Evolutionary conservation across 1,140 invertebrate species (phyloP).

Genomic region (Diprion similis): DNA sequence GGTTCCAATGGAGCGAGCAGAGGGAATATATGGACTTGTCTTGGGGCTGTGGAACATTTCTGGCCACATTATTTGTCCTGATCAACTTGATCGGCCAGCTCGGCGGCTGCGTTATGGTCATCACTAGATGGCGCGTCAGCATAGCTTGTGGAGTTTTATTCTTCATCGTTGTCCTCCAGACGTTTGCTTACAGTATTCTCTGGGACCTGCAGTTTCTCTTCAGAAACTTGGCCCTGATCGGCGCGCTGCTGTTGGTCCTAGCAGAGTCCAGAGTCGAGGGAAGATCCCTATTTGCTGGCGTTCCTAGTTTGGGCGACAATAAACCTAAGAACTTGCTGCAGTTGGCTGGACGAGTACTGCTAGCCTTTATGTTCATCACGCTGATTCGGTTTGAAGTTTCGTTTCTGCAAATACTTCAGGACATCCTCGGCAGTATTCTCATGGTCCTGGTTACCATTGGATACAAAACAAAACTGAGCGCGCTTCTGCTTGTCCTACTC

Average conservation of each 20-base stretch:
- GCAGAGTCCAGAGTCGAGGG: conserved; percentile 94
- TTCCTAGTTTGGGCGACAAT: conserved; percentile 95
- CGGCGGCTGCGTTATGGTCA: conserved; percentile 94
- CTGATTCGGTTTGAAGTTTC: conserved; percentile 92
- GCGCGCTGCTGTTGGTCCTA: conserved; percentile 91
- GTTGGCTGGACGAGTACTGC: conserved; percentile 90
- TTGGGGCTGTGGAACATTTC: conserved; percentile 95
- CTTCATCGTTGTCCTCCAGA: conserved; percentile 95
- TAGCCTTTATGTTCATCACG: conserved; percentile 99
- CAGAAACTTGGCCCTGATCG: conserved; percentile 95
- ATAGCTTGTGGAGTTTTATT: conserved; percentile 95
- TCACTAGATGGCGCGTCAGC: conserved; percentile 90
- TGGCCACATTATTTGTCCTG: conserved; percentile 91
- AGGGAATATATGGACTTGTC: conserved; percentile 97
- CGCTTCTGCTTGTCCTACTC: conserved; percentile 91
- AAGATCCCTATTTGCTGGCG: conserved; percentile 95
- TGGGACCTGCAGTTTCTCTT: conserved; percentile 98
- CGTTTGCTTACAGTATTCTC: conserved; percentile 96
- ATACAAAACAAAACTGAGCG: conserved; percentile 98
- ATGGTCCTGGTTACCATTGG: conserved; percentile 97
- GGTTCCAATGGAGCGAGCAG: conserved; percentile 98
- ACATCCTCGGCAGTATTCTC: conserved; percentile 90
- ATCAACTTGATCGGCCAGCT: conserved; percentile 96
- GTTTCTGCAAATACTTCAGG: conserved; percentile 81
- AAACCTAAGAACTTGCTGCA: conserved; percentile 98